Base-by-base conservation (phyloP, 2,797 vertebrate species). In the Sorex maritimensis region DNA sequence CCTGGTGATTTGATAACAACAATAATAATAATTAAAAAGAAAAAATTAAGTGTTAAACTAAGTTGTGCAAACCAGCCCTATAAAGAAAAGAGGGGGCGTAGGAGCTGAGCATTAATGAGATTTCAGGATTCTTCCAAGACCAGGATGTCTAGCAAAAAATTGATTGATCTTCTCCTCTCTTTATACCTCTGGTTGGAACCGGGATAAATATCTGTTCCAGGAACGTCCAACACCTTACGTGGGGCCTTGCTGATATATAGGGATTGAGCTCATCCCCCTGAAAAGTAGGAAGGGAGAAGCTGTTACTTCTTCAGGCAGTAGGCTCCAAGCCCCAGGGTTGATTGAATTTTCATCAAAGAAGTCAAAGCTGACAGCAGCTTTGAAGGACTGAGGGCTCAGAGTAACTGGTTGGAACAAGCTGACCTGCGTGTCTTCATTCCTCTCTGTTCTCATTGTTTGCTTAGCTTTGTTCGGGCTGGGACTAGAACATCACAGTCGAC, bases 41-140 rank as follows among this genome's bases (percentile, higher is more conserved):
- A 52, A 88, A 82, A 93, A 55, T 82, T 26, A 87, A 88, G 2
- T 13, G 38, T 19, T 69, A 78, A 79, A 7, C 38, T 15, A 89
- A 89, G 81, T 19, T 52, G 4, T 30, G 17, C 38, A 34, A 90
- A 38, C 6, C 3, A 93, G 41, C 17, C 49, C 69, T 30, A 5
- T n/a, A 75, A 81, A 84, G 24, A 55, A 80, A 89, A 82, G 11
- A 71, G 44, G 12, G 19, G 30, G 17, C 78, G 34, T 38, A 34
- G 26, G 34, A 79, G 34, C 71, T 52, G 49, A 82, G 44, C 4
- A 14, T 21, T 41, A 44, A n/a, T 58, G 69, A 68, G 30, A 73
- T n/a, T 83, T 88, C 30, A 82, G 72, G 34, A 28, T 9, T 34
- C 28, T 79, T 82, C 52, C 46, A 9, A 4, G 10, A 21, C 38